Evolutionary conservation across 2,888 invertebrate species (phyloP), one percentile per base, ranked within the genome.

Genomic region (Mimachlamys varia): DNA sequence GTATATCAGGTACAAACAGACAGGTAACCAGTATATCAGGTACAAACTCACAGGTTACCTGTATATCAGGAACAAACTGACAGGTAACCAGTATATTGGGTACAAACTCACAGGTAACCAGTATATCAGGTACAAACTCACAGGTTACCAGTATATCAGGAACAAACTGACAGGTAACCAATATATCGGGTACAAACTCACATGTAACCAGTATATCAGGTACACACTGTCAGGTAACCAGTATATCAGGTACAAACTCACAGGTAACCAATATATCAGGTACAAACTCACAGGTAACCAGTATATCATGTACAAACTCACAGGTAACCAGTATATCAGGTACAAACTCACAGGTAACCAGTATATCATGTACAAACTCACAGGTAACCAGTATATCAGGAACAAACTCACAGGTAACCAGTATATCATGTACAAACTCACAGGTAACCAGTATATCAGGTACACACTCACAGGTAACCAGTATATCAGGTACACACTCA

Each of bases 381-480:
- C 58, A 76, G 76, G 2, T 33, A 76, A 76, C 76, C 76, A 76
- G 76, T 76, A 2, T 76, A 76, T 76, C 76, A 76, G 76, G 76
- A 33, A 76, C 76, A 76, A 2, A 27, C 76, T 27, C 10, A 76
- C 76, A 76, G 27, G 27, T 27, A 76, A 76, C 76, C 76, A 33
- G 76, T n/a, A 33, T 33, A 76, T 33, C 76, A 76, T 33, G 76
- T 33, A 76, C 76, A 58, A 7, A 58, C n/a, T 27, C 33, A 76
- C 76, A 76, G 76, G 76, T 76, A 76, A 76, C 76, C 76, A 76
- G 76, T 76, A 27, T 76, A 76, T 76, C 76, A 76, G 76, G 76
- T 76, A 76, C 33, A 27, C 27, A 76, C 3, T 10, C 2, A 62
- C 62, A 76, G 27, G 76, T 76, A 76, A 76, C 76, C 76, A 33